Evolutionary conservation across 2,797 vertebrate species (phyloP), one percentile per base, ranked within the genome.

Genomic region (Malacoraja senta): DNA sequence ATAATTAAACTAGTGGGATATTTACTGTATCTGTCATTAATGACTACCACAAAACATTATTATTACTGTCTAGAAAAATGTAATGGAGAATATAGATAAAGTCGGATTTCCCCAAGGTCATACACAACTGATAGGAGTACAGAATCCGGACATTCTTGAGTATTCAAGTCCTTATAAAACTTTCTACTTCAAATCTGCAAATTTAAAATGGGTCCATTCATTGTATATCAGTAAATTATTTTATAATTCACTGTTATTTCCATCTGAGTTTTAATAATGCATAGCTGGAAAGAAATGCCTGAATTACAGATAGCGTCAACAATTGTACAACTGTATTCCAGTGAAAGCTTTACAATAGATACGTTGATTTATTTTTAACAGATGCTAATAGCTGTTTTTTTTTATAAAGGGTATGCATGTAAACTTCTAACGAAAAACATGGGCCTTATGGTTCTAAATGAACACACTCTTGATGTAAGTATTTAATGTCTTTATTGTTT

Each of bases 401-500:
- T 65, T 94, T 94, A 93, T 76, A 88, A 76, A 99, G 99, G 99
- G 95, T 98, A 99, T 95, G 99, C 99, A 88, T 99, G 98, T 96
- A 99, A 98, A 96, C 97, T 99, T 71, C 95, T 99, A 95, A 98
- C 96, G 93, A 99, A 98, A 96, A 99, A 99, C 96, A 99, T 99
- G 99, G 99, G 98, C 80, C 96, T 99, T 95, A 97, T 99, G 77
- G 98, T 99, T 94, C 98, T 99, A 94, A 99, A 99, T 93, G 98
- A 99, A 96, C 98, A 97, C 93, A 98, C 98, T n/a, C 97, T 99
- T 91, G 99, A 99, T 94, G 99, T 99, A 96, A 98, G 98, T 98
- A 96, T 91, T 80, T 29, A 13, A 44, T 24, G 91, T 4, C 84
- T 91, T 93, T 94, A 21, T 21, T 15, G 32, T 68, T 13, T 35